These are phyloP conservation scores for Chamaea fasciata DNA, from an alignment of 2,113 vertebrate species.

Conservation along the genomic window DNA sequence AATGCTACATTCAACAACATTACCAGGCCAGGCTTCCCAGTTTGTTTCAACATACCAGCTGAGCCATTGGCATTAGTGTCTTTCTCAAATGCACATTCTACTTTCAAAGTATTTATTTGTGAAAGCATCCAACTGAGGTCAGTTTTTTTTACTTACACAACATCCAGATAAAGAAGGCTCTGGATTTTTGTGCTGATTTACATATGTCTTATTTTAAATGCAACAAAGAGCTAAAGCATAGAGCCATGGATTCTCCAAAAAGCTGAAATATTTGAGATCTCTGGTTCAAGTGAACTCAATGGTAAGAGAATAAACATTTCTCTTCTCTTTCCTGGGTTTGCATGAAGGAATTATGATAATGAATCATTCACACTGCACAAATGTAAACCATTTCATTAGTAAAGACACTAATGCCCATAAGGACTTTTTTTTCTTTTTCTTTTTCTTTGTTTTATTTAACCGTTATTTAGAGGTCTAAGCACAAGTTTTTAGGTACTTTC, in stretches of 20 bases:
- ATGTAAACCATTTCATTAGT: neutral
- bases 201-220: neutral
- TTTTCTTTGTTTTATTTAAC: accelerated
- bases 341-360: neutral
- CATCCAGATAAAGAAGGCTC: neutral
- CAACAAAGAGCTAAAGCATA: neutral
- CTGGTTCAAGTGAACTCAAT: neutral
- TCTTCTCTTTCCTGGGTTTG: neutral
- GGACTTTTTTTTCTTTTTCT: too few relatives aligned
- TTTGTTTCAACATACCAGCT: neutral
- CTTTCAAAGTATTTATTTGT: neutral
- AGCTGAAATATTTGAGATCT: neutral
- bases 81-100: neutral
- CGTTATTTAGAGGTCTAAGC: neutral
- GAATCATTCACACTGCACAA: neutral
- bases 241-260: neutral
- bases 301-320: neutral
- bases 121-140: neutral
- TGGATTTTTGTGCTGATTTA: neutral
- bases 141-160: neutral
- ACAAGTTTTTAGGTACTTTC: neutral
- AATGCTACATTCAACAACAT: neutral
- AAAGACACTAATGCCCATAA: neutral
- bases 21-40: accelerated
- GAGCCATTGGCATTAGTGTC: neutral